These are phyloP conservation scores for Taphrorychus bicolor DNA, from an alignment of 2,888 invertebrate species.

Conservation along the genomic window DNA sequence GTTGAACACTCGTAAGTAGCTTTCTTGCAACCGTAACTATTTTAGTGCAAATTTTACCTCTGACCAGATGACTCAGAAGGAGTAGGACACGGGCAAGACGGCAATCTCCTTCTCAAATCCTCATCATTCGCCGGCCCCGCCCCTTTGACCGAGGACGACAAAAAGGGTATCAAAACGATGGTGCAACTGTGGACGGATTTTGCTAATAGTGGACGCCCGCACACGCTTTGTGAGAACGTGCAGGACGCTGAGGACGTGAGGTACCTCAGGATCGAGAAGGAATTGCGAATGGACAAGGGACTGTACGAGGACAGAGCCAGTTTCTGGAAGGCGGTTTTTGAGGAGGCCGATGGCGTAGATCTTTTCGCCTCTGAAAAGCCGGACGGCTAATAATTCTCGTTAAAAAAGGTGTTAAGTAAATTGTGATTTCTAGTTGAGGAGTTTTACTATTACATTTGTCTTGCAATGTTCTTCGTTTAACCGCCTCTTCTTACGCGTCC, in stretches of 20 bases:
- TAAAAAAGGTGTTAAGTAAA: too few species aligned
- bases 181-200: conserved; percentile 26
- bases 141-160: not conserved
- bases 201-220: conserved; percentile 16
- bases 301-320: conserved; percentile 10
- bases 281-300: not conserved
- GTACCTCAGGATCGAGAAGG: conserved; percentile 18
- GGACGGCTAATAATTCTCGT: not conserved
- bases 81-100: not conserved
- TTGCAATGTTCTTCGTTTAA: too few species aligned
- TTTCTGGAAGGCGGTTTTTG: conserved; percentile 9
- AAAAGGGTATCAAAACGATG: not conserved
- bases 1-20: not conserved
- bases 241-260: not conserved
- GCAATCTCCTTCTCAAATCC: too few species aligned
- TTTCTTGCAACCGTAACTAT: not conserved
- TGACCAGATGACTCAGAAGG: not conserved
- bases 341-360: conserved; percentile 5
- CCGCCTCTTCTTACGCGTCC: too few species aligned
- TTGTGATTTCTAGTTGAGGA: too few species aligned
- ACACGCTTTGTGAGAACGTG: too few species aligned
- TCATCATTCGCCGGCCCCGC: not conserved
- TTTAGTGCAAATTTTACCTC: not conserved
- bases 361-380: not conserved
- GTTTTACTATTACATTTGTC: too few species aligned